Conservation (phyloP, 2,113 vertebrate species). For the Smithornis capensis region DNA sequence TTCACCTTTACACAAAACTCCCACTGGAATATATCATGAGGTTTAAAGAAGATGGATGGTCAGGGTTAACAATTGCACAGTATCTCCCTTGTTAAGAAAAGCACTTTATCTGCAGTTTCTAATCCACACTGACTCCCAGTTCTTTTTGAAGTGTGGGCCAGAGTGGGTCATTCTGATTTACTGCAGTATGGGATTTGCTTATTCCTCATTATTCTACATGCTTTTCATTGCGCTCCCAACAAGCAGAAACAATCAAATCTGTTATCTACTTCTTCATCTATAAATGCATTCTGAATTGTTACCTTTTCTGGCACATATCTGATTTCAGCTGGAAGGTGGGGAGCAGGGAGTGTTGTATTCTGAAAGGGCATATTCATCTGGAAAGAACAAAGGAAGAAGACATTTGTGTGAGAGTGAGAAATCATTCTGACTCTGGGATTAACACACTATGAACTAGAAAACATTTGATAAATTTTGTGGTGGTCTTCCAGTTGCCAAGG, state of each 20-base stretch:
- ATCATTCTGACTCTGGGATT: neutral
- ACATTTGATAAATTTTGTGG: neutral
- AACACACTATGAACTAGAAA: neutral
- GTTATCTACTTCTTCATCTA: neutral
- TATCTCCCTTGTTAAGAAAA: neutral
- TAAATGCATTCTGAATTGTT: neutral
- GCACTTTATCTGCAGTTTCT: neutral
- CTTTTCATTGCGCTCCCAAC: neutral
- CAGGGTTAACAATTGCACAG: neutral
- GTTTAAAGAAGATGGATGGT: neutral
- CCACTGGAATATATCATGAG: neutral
- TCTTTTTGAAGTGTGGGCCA: neutral
- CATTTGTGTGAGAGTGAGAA: neutral
- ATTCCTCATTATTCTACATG: neutral
- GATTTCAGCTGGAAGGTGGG: neutral
- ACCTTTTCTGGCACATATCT: neutral
- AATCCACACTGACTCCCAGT: neutral
- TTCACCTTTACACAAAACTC: neutral
- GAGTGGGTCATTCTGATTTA: neutral
- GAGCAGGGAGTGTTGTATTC: slow-evolving; percentile 57
- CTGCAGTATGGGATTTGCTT: neutral
- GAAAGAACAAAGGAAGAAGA: slow-evolving; percentile 16
- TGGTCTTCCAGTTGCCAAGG: neutral
- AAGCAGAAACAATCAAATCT: neutral
- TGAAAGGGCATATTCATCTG: slow-evolving; percentile 69